Evolutionary conservation across 2,888 invertebrate species (phyloP).

Genomic region (Agrilus mali): DNA sequence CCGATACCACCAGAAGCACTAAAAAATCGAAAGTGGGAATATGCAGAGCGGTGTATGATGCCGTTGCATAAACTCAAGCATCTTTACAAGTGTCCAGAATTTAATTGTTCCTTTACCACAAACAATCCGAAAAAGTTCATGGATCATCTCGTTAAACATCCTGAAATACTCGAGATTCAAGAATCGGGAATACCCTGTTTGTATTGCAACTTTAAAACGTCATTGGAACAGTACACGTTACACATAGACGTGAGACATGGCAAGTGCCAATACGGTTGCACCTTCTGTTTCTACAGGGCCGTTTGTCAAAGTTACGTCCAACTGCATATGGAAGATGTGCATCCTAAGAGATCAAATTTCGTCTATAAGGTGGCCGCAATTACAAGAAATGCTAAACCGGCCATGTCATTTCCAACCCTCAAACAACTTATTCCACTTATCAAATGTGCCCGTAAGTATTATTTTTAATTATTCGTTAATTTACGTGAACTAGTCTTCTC

Average conservation of each 20-base stretch:
- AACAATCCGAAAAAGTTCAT: conserved; percentile 27
- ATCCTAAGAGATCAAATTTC: conserved; percentile 19
- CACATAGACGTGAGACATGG: conserved; percentile 52
- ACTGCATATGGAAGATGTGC: conserved; percentile 40
- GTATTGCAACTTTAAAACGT: conserved; percentile 36
- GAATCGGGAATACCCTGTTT: conserved; percentile 31
- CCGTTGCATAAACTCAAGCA: conserved; percentile 29
- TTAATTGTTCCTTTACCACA: conserved; percentile 37
- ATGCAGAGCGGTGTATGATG: conserved; percentile 28
- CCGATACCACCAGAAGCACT: conserved; percentile 14
- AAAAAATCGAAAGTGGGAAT: conserved; percentile 16
- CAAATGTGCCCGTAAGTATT: background rate
- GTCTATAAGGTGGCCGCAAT: conserved; percentile 15
- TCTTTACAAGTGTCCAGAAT: conserved; percentile 44
- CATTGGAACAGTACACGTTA: conserved; percentile 25
- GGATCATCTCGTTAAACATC: conserved; percentile 32
- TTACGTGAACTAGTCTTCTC: too few species aligned
- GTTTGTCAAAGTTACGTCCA: conserved; percentile 45
- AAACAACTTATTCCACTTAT: conserved; percentile 4
- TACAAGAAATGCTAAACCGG: background rate
- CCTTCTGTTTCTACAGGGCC: conserved; percentile 55
- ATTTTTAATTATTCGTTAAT: too few species aligned
- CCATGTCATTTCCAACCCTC: background rate
- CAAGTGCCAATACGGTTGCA: conserved; percentile 48
- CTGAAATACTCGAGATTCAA: conserved; percentile 8